A percentile compares a stretch with the other conserved stretches of the same genome.
These are phyloP conservation scores for Taenaris catops DNA, from an alignment of 2,888 invertebrate genomes.

Conservation along the genomic window DNA sequence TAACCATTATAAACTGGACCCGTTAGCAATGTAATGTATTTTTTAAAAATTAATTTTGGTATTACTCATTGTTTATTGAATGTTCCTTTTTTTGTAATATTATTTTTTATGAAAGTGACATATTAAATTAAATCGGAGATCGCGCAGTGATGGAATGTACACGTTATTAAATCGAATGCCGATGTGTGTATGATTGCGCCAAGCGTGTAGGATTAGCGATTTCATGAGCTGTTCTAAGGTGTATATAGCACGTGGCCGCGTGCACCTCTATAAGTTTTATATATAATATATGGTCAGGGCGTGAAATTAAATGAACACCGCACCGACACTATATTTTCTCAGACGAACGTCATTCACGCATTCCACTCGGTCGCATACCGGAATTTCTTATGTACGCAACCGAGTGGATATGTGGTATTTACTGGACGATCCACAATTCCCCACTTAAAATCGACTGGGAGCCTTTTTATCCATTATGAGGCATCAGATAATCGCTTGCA, in stretches of 20 bases:
- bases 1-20: too few relatives aligned
- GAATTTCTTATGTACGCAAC: too few relatives aligned
- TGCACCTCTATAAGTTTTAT: conserved; percentile 18
- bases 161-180: conserved; percentile 7
- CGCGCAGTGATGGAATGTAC: neutral
- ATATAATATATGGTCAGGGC: neutral
- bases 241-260: conserved; percentile 39
- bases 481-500: too few relatives aligned
- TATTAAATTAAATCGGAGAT: conserved; percentile 1
- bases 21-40: neutral
- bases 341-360: too few relatives aligned
- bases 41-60: neutral
- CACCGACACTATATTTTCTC: too few relatives aligned
- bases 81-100: conserved; percentile 9
- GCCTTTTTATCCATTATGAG: too few relatives aligned
- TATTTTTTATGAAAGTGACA: conserved; percentile 11
- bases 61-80: conserved; percentile 1
- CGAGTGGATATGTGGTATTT: too few relatives aligned
- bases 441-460: too few relatives aligned
- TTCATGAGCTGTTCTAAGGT: conserved; percentile 34
- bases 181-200: conserved; percentile 21
- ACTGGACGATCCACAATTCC: too few relatives aligned
- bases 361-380: too few relatives aligned
- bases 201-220: conserved; percentile 23
- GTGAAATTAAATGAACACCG: too few relatives aligned